Evolutionary conservation across 2,888 invertebrate species (phyloP), one percentile per base, ranked within the genome.

Genomic region (Neocrepidodera transversa): DNA sequence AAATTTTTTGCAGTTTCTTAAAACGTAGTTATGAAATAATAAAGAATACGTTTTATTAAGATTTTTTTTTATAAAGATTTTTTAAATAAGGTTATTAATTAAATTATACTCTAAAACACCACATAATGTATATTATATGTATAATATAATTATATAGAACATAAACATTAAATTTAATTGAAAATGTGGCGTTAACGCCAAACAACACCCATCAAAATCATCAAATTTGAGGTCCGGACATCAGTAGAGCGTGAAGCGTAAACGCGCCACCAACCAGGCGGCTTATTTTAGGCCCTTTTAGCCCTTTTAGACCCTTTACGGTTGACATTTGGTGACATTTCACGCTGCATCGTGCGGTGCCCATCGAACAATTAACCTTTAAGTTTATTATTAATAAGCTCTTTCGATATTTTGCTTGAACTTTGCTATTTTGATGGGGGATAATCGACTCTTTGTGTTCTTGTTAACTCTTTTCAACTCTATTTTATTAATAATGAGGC

Each of bases 311-410:
- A 45, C 58, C 62, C 58, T 62, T 60, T 54, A 52, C 53, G 58
- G 57, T 59, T 68, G 66, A 62, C 64, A 68, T 68, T 66, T 66
- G 58, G 58, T 70, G 70, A 70, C 70, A 67, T 70, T 70, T 67
- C 58, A 51, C 54, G 59, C 63, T 58, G 63, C 63, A 66, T 66
- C 65, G 62, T 67, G 68, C 67, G 68, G 67, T 68, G 66, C 56
- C 67, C 67, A 59, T 60, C 60, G 63, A 60, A 68, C 70, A 66
- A 70, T 70, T 70, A 70, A 70, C 70, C 70, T 70, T 70, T 70
- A 43, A 48, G 60, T 61, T 60, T 60, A 38, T 50, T 54, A 57
- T 49, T 53, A 36, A 49, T 42, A 48, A 38, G 48, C 53, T 35
- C 38, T 36, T 32, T 30, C 32, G n/a, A 14, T 5, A 23, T 16